Percentiles rank a stretch among this genome's conserved stretches.
Evolutionary conservation across 1,140 invertebrate species (phyloP).

Genomic region (Reticulitermes speratus): DNA sequence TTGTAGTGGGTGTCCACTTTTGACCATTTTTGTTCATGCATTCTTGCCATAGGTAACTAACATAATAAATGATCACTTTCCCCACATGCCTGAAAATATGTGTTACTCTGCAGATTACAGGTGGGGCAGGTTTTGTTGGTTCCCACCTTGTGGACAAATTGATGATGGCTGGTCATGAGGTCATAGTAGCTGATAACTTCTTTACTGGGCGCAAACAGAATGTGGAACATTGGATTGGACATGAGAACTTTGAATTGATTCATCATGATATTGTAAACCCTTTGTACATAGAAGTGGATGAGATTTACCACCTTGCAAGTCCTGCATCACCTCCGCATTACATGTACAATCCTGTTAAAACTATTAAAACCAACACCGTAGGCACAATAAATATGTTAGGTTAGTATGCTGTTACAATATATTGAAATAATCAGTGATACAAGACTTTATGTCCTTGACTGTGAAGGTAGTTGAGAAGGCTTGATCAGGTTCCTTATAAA

Average conservation of each 20-base stretch:
- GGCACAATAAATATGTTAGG: constrained; percentile 99
- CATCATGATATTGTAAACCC: constrained; percentile 99
- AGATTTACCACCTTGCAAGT: constrained; percentile 98
- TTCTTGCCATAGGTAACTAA: too few species aligned
- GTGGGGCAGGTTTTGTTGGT: constrained; percentile 98
- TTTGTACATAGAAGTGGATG: constrained; percentile 96
- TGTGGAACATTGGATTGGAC: constrained; percentile 98
- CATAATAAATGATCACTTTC: too few species aligned
- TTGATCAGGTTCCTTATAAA: too few species aligned
- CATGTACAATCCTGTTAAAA: constrained; percentile 99
- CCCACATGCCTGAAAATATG: background rate
- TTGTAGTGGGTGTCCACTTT: too few species aligned
- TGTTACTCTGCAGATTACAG: constrained; percentile 70
- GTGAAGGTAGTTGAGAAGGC: too few species aligned
- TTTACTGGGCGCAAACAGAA: constrained; percentile 97
- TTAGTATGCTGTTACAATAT: constrained; percentile 46
- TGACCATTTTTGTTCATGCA: too few species aligned
- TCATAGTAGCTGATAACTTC: constrained; percentile 98
- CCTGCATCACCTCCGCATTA: constrained; percentile 99
- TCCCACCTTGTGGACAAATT: constrained; percentile 95
- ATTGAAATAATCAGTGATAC: too few species aligned
- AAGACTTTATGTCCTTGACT: too few species aligned
- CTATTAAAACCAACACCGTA: constrained; percentile 98
- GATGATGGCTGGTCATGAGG: constrained; percentile 96
- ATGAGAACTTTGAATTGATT: constrained; percentile 98